A percentile compares a stretch with the other conserved stretches of the same genome.
Conservation (phyloP, 37 sponge, comb jelly and placozoan species). For the Cliona cf. orientalis region DNA sequence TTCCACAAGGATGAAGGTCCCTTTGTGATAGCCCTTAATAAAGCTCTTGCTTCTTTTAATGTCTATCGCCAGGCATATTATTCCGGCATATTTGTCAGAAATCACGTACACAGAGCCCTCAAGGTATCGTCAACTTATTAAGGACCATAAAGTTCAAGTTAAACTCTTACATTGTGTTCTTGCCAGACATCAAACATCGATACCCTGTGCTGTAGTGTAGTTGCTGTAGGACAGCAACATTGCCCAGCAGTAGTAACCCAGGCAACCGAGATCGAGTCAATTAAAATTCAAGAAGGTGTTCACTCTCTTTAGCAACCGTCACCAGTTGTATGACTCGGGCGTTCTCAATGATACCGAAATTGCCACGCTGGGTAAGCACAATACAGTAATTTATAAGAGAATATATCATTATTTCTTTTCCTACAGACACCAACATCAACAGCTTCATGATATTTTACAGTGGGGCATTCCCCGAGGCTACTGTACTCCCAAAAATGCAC, state of each 20-base stretch:
- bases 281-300: neutral
- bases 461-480: conserved; percentile 9
- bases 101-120: conserved; percentile 27
- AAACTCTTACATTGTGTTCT: neutral
- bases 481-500: conserved; percentile 39
- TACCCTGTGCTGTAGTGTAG: neutral
- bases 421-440: conserved; percentile 23
- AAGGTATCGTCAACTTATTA: conserved; percentile 10
- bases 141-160: too few species aligned
- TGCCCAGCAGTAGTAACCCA: neutral
- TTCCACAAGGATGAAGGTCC: conserved; percentile 27
- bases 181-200: neutral
- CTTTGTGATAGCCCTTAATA: conserved; percentile 5
- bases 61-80: conserved; percentile 39
- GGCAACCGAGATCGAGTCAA: neutral
- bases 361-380: conserved; percentile 12
- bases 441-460: conserved; percentile 19
- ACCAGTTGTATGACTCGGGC: conserved; percentile 3
- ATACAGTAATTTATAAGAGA: neutral
- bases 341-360: neutral
- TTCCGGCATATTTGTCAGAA: conserved; percentile 53
- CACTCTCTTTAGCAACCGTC: conserved; percentile 4
- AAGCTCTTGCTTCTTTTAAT: conserved; percentile 1
- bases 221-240: neutral
- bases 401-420: neutral